These are phyloP conservation scores for Sebastes paucispinis DNA, from an alignment of 2,797 vertebrate species.

Conservation along the genomic window DNA sequence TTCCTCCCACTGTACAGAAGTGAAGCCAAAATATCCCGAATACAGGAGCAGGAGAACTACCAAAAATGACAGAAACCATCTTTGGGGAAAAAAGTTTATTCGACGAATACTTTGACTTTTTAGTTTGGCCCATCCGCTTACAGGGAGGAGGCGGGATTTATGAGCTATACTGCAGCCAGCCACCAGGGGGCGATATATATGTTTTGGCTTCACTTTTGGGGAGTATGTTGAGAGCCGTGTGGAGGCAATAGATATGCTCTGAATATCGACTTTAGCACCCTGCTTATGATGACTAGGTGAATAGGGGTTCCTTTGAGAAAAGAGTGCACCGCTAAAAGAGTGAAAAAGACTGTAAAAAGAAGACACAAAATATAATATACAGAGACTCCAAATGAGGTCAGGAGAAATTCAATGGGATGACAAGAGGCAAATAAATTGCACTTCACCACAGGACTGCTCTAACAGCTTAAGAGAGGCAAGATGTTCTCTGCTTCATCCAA, in stretches of 20 bases:
- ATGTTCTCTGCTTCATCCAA: conserved; percentile 41
- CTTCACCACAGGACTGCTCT: conserved; percentile 14
- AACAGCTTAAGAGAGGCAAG: conserved; percentile 51
- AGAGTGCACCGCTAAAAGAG: background rate
- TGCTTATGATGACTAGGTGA: background rate
- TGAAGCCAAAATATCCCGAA: background rate
- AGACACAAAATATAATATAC: conserved; percentile 12
- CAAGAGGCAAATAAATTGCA: conserved; percentile 53
- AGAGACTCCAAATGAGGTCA: conserved; percentile 26
- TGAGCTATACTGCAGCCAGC: background rate
- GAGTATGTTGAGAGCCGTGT: too few species aligned
- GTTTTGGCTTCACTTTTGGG: background rate
- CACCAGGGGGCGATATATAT: background rate
- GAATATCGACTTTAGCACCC: background rate
- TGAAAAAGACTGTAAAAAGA: background rate
- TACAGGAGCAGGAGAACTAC: background rate
- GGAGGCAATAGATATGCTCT: too few species aligned
- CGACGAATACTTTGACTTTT: too few species aligned
- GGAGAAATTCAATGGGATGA: conserved; percentile 43
- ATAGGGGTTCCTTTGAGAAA: conserved; percentile 14
- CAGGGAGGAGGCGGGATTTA: background rate
- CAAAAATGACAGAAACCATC: too few species aligned
- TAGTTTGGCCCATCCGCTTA: too few species aligned
- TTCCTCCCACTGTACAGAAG: too few species aligned
- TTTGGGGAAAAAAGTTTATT: too few species aligned